Base-by-base conservation (phyloP, 2,888 invertebrate genomes). In the Torymus auratus region DNA sequence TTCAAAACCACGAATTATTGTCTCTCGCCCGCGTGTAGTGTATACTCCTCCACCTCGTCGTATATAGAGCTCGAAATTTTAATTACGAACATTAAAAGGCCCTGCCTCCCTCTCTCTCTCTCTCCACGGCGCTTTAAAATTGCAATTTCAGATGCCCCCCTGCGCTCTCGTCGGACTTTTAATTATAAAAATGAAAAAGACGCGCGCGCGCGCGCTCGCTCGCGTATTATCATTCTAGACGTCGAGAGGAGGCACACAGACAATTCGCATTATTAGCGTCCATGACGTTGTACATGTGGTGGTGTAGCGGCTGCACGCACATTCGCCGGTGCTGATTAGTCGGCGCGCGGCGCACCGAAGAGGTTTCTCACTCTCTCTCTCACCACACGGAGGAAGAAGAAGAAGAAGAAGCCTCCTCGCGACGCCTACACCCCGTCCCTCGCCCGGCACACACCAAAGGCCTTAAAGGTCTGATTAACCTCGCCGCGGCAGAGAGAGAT, bases 381-480 rank as follows among this genome's bases (percentile, higher is more conserved):
- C 41, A 41, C 41, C 41, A 41, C 41, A 41, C 41, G 41, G 7
- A 41, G 41, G 7, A 41, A 41, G 41, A 41, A 41, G 41, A 41
- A 28, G 83, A 75, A 78, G 82, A 83, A 80, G 89, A 88, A 89
- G 86, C 88, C 88, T 83, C 84, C 83, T 81, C 85, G 85, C 85
- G 86, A 84, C 85, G 50, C 82, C 83, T 84, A 28, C 83, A 85
- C 84, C 60, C 41, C 80, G 74, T 55, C 17, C 23, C 52, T 58
- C 23, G 56, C 72, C 52, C 10, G 7, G 23, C 50, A 79, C 7
- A 82, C 84, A 81, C 84, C 83, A 75, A 86, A 84, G 86, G 85
- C 85, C 87, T 87, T 87, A 86, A 88, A 88, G 87, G 86, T 83
- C 87, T 87, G 90, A 89, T 89, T 88, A 89, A 88, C 74, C 69